phyloP scores from a whole-genome alignment of 2,113 vertebrate species.

The Paralichthys olivaceus region DNA sequence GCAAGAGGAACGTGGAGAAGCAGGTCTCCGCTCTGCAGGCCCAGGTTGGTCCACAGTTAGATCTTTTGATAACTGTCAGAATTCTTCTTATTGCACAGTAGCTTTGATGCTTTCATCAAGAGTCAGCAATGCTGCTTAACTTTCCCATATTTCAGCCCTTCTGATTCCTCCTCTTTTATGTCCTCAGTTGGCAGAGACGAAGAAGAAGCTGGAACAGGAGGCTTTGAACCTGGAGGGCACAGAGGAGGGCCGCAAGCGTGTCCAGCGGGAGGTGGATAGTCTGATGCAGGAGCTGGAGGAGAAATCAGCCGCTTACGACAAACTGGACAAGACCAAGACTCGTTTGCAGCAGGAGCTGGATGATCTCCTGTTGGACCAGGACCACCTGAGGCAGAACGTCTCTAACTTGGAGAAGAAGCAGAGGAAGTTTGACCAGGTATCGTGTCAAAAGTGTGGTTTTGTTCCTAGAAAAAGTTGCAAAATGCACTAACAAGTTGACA shows the following conservation, averaged over 20 bases:
- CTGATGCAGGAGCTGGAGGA: conserved; percentile 89
- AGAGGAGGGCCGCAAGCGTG: conserved; percentile 89
- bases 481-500: too few species aligned
- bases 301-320: conserved; percentile 90
- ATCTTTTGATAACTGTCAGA: not conserved
- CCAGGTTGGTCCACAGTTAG: conserved; percentile 84
- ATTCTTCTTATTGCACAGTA: not conserved
- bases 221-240: conserved; percentile 82
- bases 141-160: not conserved
- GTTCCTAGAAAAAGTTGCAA: not conserved
- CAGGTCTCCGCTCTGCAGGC: conserved; percentile 88
- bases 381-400: conserved; percentile 91
- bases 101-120: not conserved
- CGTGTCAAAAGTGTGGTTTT: not conserved
- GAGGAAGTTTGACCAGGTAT: conserved; percentile 99
- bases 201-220: conserved; percentile 93
- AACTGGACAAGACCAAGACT: conserved; percentile 96
- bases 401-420: conserved; percentile 97
- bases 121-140: not conserved
- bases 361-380: conserved; percentile 91
- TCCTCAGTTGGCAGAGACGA: conserved; percentile 88
- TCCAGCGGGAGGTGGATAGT: conserved; percentile 90
- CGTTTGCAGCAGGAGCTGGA: conserved; percentile 97
- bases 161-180: not conserved
- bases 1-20: conserved; percentile 91